These are phyloP conservation scores for Buphagus erythrorhynchus DNA, from an alignment of 2,797 vertebrate species.

Conservation along the genomic window DNA sequence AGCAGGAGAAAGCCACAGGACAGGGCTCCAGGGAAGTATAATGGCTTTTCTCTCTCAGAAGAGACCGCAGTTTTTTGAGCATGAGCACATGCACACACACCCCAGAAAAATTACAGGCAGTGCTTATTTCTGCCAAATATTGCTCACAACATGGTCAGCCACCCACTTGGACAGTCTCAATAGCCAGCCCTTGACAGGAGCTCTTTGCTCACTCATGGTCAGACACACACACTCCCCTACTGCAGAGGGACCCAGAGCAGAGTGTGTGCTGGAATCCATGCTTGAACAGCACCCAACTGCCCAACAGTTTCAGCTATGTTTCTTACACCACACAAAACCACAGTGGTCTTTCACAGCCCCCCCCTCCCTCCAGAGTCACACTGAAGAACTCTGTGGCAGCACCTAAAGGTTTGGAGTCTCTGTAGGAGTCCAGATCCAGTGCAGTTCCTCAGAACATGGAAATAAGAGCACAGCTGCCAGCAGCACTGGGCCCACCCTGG, in stretches of 20 bases:
- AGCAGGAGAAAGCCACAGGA: neutral
- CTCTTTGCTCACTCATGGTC: neutral
- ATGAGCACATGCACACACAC: rapidly evolving
- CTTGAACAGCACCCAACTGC: neutral
- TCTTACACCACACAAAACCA: neutral
- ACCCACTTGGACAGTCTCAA: neutral
- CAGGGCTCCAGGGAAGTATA: rapidly evolving
- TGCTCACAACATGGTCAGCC: neutral
- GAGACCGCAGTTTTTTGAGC: neutral
- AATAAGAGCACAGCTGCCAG: rapidly evolving
- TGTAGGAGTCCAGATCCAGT: rapidly evolving
- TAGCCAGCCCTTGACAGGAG: neutral
- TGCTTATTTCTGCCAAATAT: neutral
- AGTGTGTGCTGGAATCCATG: rapidly evolving
- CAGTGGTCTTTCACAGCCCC: neutral
- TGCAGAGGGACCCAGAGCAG: neutral
- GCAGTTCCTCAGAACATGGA: neutral
- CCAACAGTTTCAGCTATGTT: rapidly evolving
- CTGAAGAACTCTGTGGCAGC: neutral
- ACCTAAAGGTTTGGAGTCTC: neutral
- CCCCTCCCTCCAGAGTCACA: neutral
- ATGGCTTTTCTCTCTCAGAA: neutral
- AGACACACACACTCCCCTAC: neutral
- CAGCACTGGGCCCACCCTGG: neutral
- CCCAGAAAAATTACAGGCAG: rapidly evolving